Evolutionary conservation across 2,888 invertebrate genomes (phyloP).

Genomic region (Tyria jacobaeae): DNA sequence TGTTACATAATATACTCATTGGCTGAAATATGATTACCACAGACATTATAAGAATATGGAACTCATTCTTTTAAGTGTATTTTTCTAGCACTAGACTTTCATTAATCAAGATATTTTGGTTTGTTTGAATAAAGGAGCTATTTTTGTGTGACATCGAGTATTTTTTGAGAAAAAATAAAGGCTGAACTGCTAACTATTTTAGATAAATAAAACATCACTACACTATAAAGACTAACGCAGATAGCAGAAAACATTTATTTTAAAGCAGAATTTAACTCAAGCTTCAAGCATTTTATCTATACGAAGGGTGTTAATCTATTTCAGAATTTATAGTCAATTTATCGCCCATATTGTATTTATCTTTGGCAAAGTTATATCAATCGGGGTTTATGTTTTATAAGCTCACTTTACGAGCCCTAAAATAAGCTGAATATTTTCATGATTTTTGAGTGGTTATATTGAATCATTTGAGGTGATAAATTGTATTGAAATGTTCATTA

Average conservation of each 20-base stretch:
- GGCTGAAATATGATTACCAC: not conserved
- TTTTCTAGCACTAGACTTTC: no score
- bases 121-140: no score
- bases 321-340: conserved; percentile 5
- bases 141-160: no score
- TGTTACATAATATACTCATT: conserved; percentile 34
- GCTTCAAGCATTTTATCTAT: not conserved
- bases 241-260: no score
- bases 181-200: no score
- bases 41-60: not conserved
- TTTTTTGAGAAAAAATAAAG: no score
- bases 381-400: conserved; percentile 28
- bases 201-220: no score
- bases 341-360: conserved; percentile 21
- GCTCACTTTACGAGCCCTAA: conserved; percentile 31
- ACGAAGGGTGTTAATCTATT: conserved; percentile 13
- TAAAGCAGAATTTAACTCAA: not conserved
- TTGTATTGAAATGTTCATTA: not conserved
- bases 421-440: conserved; percentile 24
- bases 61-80: no score
- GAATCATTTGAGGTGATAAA: not conserved
- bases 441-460: conserved; percentile 21
- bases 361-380: conserved; percentile 19
- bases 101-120: no score
- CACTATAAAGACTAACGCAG: no score